Evolutionary conservation across 2,797 vertebrate genomes (phyloP).

Genomic region (Muscicapa striata): DNA sequence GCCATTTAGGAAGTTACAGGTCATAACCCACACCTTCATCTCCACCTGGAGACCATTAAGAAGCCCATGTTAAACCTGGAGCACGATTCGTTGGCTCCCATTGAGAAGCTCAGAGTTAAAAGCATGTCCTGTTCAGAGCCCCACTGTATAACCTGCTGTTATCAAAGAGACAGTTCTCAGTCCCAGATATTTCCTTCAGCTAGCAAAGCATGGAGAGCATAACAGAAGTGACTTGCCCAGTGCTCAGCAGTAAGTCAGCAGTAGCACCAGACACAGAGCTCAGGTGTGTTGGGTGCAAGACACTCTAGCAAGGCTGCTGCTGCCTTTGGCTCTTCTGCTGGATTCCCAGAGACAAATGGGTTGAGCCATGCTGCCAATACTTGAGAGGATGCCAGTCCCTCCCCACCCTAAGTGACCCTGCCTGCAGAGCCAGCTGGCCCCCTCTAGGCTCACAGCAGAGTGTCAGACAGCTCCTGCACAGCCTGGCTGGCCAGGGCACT

Average conservation of each 20-base stretch:
- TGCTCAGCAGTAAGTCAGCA: background rate
- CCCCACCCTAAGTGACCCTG: background rate
- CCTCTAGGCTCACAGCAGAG: background rate
- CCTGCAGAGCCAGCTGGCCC: constrained; percentile 38
- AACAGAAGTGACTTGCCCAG: background rate
- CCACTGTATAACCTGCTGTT: background rate
- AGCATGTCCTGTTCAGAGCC: background rate
- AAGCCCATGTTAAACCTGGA: background rate
- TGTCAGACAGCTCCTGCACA: background rate
- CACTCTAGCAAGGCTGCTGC: constrained; percentile 38
- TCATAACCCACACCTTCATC: constrained; percentile 23
- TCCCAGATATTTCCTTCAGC: background rate
- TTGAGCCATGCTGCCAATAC: background rate
- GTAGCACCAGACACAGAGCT: background rate
- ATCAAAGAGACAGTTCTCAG: background rate
- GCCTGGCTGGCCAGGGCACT: background rate
- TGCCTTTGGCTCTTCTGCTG: constrained; percentile 35
- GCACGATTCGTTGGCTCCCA: background rate
- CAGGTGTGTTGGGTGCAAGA: background rate
- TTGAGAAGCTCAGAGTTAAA: background rate
- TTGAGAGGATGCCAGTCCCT: constrained; percentile 10
- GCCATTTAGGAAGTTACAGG: constrained; percentile 5
- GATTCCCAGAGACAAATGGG: constrained; percentile 1
- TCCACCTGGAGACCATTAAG: constrained; percentile 38
- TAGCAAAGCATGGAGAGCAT: background rate